A percentile compares a stretch with the other conserved stretches of the same genome.
phyloP scores from a whole-genome alignment of 23 tunicate genomes.

The Ciona savignyi region DNA sequence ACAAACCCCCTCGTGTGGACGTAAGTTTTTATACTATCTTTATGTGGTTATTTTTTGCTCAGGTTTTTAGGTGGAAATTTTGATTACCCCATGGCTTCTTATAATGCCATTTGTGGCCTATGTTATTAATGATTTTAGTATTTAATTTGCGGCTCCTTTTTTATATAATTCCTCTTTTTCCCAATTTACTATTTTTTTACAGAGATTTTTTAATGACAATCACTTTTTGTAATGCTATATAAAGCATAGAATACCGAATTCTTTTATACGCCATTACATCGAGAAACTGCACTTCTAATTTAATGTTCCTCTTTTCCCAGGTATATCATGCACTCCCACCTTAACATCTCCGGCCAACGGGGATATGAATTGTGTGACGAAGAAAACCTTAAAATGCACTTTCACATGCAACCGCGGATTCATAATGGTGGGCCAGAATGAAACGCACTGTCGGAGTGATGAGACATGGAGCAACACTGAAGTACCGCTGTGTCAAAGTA shows the following conservation, averaged over 20 bases:
- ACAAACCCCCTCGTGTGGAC: conserved; percentile 57
- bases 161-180: not conserved
- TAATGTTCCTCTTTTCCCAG: no score
- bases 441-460: conserved; percentile 41
- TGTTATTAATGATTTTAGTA: not conserved
- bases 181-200: not conserved
- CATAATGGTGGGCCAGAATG: conserved; percentile 24
- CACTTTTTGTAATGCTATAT: no score
- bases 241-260: no score
- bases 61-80: not conserved
- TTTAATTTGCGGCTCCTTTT: no score
- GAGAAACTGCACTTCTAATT: no score
- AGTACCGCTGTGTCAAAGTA: conserved; percentile 59
- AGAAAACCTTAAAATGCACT: conserved; percentile 36
- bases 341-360: conserved; percentile 45
- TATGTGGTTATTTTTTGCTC: not conserved
- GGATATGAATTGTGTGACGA: conserved; percentile 30
- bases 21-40: conserved; percentile 60
- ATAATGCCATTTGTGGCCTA: not conserved
- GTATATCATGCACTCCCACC: conserved; percentile 35
- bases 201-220: no score
- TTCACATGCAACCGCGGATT: conserved; percentile 59
- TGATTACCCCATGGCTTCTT: not conserved
- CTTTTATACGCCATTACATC: no score
- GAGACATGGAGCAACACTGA: conserved; percentile 63